These are phyloP conservation scores for Campaea margaritaria DNA, from an alignment of 2,888 invertebrate species.

Conservation along the genomic window DNA sequence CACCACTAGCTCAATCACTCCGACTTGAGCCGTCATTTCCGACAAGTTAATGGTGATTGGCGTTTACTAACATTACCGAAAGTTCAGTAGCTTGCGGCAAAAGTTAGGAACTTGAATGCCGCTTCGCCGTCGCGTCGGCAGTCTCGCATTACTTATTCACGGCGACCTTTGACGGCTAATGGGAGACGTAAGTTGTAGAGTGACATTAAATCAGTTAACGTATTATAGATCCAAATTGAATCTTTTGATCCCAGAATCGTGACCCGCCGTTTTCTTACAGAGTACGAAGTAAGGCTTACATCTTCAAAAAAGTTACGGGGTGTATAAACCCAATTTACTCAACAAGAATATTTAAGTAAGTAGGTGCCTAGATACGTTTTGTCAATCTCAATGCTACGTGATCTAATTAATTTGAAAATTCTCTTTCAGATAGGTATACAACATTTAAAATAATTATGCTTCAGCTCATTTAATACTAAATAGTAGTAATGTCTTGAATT, in stretches of 20 bases:
- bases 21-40: conserved; percentile 48
- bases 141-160: conserved; percentile 30
- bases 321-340: too few species aligned
- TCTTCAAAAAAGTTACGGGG: too few species aligned
- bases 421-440: too few species aligned
- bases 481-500: too few species aligned
- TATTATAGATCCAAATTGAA: background rate
- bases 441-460: too few species aligned
- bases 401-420: too few species aligned
- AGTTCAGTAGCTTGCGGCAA: conserved; percentile 11
- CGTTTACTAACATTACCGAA: conserved; percentile 38
- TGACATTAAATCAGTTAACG: conserved; percentile 9
- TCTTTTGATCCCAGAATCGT: background rate
- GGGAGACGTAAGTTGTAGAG: conserved; percentile 15
- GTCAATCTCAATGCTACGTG: too few species aligned
- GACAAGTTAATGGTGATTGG: conserved; percentile 46
- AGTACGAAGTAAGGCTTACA: too few species aligned
- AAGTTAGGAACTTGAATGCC: conserved; percentile 8
- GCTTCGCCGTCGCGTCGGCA: background rate
- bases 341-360: too few species aligned
- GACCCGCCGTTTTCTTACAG: too few species aligned
- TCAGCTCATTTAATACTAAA: too few species aligned
- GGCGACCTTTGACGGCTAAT: conserved; percentile 30
- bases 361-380: too few species aligned
- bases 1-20: conserved; percentile 18